Evolutionary conservation across 1,140 invertebrate genomes (phyloP), one percentile per base, ranked within the genome.

Genomic region (Formica selysi): DNA sequence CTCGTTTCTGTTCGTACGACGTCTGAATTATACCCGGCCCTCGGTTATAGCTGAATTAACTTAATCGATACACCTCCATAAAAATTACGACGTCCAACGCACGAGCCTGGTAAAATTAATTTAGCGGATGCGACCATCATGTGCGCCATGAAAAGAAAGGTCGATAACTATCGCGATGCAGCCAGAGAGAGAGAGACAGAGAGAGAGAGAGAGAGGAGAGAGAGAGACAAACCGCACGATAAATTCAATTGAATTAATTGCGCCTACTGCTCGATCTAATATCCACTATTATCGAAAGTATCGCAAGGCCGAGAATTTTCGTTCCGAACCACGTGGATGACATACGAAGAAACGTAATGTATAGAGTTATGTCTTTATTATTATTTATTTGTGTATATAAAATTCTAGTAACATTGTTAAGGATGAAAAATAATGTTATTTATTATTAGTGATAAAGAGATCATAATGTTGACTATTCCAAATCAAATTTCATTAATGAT

Each of bases 271-370:
- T 32, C 32, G n/a, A 81, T 67, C 19, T 86, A 86, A 48, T 76
- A 62, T 70, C 38, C 80, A 48, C 36, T 11, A 57, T 54, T 74
- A 74, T 68, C 71, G 68, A 48, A 64, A 85, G n/a, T 38, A 32
- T 62, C 62, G 32, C 54, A 74, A 86, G 62, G 86, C 76, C 19
- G 54, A 78, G 62, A 68, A 65, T 13, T 71, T 76, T 51, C n/a
- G 19, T 62, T 61, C 61, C 36, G 41, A 74, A 44, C 65, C 38
- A 44, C 29, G 16, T 74, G 16, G 38, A 62, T 59, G 38, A 19
- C 26, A 32, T 44, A 38, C 8, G 6, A 59, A 57, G 41, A n/a
- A 44, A 70, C 11, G 13, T 3, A 38, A 76, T 16, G 26, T 41
- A 11, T 7, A 19, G 3, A 59, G 6, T 22, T 38, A 10, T 1